These are phyloP conservation scores for Hirudinaria manillensis DNA, from an alignment of 2,888 invertebrate species.

Conservation along the genomic window DNA sequence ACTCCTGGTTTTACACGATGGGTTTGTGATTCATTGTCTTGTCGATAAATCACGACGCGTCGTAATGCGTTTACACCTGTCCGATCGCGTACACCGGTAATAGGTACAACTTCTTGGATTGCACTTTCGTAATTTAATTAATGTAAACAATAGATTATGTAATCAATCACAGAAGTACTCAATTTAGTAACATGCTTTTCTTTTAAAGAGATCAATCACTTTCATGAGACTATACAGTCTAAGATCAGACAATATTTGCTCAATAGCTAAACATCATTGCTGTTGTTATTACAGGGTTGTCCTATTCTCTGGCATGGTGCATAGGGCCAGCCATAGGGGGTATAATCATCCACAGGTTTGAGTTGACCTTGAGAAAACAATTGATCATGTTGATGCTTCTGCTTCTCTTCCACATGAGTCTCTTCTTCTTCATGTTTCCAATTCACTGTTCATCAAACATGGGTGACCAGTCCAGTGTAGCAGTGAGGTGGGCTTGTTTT, in stretches of 20 bases:
- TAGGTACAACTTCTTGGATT: too few species aligned
- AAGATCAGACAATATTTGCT: too few species aligned
- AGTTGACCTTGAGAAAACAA: constrained; percentile 21
- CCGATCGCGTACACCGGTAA: too few species aligned
- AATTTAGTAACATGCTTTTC: neutral
- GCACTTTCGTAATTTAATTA: too few species aligned
- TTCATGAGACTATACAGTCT: too few species aligned
- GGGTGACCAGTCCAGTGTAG: neutral
- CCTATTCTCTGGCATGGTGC: constrained; percentile 29
- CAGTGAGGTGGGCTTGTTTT: neutral
- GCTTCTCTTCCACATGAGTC: constrained; percentile 24
- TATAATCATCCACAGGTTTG: constrained; percentile 21
- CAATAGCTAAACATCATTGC: too few species aligned
- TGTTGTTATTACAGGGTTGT: constrained; percentile 27
- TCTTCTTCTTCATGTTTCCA: constrained; percentile 33
- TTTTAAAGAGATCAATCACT: neutral
- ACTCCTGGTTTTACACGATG: constrained; percentile 28
- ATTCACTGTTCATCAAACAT: constrained; percentile 16
- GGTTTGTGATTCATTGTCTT: constrained; percentile 21
- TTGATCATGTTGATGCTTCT: constrained; percentile 23
- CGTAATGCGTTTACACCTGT: neutral
- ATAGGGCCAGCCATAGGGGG: constrained; percentile 29
- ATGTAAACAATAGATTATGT: too few species aligned
- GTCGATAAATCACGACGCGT: neutral
- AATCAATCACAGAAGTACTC: too few species aligned